phyloP scores from a whole-genome alignment of 2,888 invertebrate species.

The Nephrotoma appendiculata region DNA sequence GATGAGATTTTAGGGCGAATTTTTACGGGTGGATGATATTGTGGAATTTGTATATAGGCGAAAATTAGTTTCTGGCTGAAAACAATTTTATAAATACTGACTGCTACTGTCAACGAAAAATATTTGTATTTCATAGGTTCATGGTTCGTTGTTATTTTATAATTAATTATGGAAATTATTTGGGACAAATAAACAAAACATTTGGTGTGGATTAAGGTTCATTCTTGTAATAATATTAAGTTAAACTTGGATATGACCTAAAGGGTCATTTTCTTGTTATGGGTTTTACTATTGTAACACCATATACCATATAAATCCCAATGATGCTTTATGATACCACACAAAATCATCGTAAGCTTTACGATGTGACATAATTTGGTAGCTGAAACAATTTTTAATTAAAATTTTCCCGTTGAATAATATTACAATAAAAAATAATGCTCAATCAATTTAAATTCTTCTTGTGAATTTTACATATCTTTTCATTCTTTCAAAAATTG shows the following conservation, averaged over 20 bases:
- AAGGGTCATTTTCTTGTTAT: too few relatives aligned
- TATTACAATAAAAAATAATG: not conserved
- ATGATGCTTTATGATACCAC: too few relatives aligned
- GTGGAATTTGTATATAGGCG: not conserved
- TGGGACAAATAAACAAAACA: not conserved
- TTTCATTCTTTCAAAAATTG: not conserved
- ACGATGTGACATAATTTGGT: not conserved
- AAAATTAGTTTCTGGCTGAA: not conserved
- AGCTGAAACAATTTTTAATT: not conserved
- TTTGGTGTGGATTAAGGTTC: not conserved
- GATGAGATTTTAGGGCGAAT: not conserved
- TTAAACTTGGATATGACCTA: too few relatives aligned
- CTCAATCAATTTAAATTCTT: not conserved
- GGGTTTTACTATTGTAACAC: too few relatives aligned
- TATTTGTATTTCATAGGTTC: not conserved
- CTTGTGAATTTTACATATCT: not conserved
- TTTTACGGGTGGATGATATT: not conserved
- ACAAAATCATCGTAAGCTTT: not conserved
- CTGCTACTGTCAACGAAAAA: not conserved
- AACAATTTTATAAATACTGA: not conserved
- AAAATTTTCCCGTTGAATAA: not conserved
- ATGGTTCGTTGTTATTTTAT: not conserved
- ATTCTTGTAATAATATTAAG: not conserved
- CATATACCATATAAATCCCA: too few relatives aligned
- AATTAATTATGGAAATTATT: not conserved